Conservation (phyloP, 2,797 vertebrate species). For the Chrysocyon brachyurus region DNA sequence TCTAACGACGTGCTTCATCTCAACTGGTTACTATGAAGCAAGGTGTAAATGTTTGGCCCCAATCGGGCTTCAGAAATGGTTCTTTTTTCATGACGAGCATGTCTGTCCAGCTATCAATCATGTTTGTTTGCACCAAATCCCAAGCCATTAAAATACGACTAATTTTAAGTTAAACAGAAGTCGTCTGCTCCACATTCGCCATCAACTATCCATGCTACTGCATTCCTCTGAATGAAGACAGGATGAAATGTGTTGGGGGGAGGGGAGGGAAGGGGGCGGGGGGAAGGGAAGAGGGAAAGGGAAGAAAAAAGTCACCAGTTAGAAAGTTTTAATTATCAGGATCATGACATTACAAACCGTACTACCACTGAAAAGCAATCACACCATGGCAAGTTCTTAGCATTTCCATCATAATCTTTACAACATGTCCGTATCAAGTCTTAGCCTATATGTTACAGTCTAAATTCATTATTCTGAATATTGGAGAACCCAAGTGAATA, state of each 20-base stretch:
- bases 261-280: constrained; percentile 7
- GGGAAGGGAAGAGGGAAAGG: constrained; percentile 61
- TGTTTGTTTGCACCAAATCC: constrained; percentile 94
- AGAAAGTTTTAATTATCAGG: constrained; percentile 68
- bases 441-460: neutral
- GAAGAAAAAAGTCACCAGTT: constrained; percentile 62
- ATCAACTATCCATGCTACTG: constrained; percentile 99
- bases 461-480: neutral
- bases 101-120: constrained; percentile 94
- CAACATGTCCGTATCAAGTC: neutral
- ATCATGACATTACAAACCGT: neutral
- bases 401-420: neutral
- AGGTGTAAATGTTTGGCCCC: constrained; percentile 93
- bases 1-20: constrained; percentile 93
- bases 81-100: constrained; percentile 92
- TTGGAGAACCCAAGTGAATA: neutral
- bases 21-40: constrained; percentile 93
- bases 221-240: constrained; percentile 94
- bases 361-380: neutral
- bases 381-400: neutral
- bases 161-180: constrained; percentile 93
- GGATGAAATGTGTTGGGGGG: constrained; percentile 67
- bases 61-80: constrained; percentile 92
- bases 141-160: constrained; percentile 94
- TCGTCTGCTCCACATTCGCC: constrained; percentile 94